Evolutionary conservation across 1,140 invertebrate species (phyloP).

Genomic region (Myzus persicae): DNA sequence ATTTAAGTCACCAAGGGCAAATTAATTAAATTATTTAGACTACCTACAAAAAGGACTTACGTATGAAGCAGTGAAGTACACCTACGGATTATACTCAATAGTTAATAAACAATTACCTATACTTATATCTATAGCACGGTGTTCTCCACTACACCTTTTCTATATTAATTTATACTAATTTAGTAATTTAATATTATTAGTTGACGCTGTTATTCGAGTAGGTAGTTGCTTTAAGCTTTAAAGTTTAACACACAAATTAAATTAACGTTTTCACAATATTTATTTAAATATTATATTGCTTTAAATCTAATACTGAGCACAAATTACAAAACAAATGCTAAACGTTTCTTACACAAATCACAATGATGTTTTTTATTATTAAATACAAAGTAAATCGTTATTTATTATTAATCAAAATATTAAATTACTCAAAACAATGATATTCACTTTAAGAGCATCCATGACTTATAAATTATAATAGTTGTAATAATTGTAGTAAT

Average conservation of each 20-base stretch:
- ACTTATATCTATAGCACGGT: not conserved
- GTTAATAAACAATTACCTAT: not conserved
- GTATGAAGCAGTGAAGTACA: not conserved
- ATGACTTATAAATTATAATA: not conserved
- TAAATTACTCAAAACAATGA: not conserved
- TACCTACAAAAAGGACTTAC: not conserved
- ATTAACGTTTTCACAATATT: constrained; percentile 8
- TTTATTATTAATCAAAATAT: not conserved
- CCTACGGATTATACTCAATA: not conserved
- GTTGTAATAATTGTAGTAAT: not conserved
- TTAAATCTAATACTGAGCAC: not conserved
- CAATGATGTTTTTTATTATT: no score
- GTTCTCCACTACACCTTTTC: not conserved
- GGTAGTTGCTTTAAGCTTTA: not conserved
- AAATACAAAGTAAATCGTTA: no score
- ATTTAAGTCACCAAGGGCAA: not conserved
- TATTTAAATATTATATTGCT: not conserved
- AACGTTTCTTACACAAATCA: no score
- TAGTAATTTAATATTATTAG: not conserved
- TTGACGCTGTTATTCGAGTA: not conserved
- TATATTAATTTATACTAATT: not conserved
- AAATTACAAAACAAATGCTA: not conserved
- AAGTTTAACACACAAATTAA: not conserved
- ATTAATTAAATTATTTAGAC: not conserved
- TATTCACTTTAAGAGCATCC: not conserved